These are phyloP conservation scores for Lepidostoma basale DNA, from an alignment of 1,140 invertebrate genomes.

Conservation along the genomic window DNA sequence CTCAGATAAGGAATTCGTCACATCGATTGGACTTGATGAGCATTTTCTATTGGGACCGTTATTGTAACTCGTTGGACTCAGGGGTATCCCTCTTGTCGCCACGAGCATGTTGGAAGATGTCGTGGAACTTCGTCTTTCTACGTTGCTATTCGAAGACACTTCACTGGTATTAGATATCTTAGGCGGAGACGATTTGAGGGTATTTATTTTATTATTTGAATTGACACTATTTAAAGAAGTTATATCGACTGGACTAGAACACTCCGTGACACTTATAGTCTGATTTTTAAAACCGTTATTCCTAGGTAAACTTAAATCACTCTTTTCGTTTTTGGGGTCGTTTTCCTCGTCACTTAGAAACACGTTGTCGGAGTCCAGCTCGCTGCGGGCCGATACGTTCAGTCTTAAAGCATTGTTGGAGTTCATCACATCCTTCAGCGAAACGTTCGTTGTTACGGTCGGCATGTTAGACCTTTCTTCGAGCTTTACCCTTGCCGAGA, in stretches of 20 bases:
- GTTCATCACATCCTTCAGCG: slow-evolving; percentile 41
- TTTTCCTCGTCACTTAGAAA: slow-evolving; percentile 29
- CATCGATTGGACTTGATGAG: slow-evolving; percentile 35
- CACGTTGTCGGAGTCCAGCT: slow-evolving; percentile 28
- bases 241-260: slow-evolving; percentile 11
- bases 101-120: slow-evolving; percentile 22
- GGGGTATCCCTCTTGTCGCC: slow-evolving; percentile 5
- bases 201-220: slow-evolving; percentile 4
- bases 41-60: slow-evolving; percentile 26
- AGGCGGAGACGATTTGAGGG: slow-evolving; percentile 8
- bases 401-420: slow-evolving; percentile 38
- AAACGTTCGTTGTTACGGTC: slow-evolving; percentile 35
- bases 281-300: slow-evolving; percentile 30
- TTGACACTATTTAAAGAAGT: slow-evolving; percentile 10
- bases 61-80: slow-evolving; percentile 33
- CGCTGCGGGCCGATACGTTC: slow-evolving; percentile 20
- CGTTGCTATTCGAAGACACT: neutral
- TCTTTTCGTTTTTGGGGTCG: neutral
- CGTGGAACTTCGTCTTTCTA: slow-evolving; percentile 32
- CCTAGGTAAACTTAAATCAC: neutral
- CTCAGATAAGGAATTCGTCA: slow-evolving; percentile 21
- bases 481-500: slow-evolving; percentile 26
- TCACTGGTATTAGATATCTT: slow-evolving; percentile 5
- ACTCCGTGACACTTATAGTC: slow-evolving; percentile 41
- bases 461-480: slow-evolving; percentile 32